A percentile compares a stretch with the other conserved stretches of the same genome.
These are phyloP conservation scores for Cottoperca gobio DNA, from an alignment of 2,797 vertebrate genomes.

Conservation along the genomic window DNA sequence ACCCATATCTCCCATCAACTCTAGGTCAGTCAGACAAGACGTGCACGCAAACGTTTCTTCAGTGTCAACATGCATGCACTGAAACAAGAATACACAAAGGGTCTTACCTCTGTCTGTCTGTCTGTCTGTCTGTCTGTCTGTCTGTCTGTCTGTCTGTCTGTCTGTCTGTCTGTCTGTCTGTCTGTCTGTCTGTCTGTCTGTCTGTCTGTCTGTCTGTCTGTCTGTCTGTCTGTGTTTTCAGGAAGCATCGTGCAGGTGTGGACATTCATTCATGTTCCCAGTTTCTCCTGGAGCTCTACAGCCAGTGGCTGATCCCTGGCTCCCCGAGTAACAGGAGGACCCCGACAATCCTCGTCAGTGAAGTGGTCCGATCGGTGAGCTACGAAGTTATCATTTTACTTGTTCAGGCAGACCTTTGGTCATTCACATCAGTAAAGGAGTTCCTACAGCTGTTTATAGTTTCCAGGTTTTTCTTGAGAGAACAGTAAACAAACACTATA, in stretches of 20 bases:
- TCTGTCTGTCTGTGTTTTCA: slow-evolving; percentile 62
- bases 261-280: slow-evolving; percentile 99
- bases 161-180: too few species aligned
- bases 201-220: too few species aligned
- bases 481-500: background rate
- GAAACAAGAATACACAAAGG: background rate
- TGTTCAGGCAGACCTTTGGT: background rate
- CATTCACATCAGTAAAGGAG: background rate
- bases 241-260: slow-evolving; percentile 97
- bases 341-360: slow-evolving; percentile 93
- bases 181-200: too few species aligned
- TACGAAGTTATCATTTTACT: background rate
- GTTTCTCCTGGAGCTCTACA: slow-evolving; percentile 96
- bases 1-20: slow-evolving; percentile 93
- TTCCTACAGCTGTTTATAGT: background rate
- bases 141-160: too few species aligned
- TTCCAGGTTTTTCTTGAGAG: background rate
- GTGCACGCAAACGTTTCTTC: background rate
- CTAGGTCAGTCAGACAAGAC: slow-evolving; percentile 84
- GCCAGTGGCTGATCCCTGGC: slow-evolving; percentile 95
- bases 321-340: slow-evolving; percentile 90
- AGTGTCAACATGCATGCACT: background rate
- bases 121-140: too few species aligned
- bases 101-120: background rate
- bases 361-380: slow-evolving; percentile 97